These are phyloP conservation scores for Spodoptera littoralis DNA, from an alignment of 2,888 invertebrate genomes.

Conservation along the genomic window DNA sequence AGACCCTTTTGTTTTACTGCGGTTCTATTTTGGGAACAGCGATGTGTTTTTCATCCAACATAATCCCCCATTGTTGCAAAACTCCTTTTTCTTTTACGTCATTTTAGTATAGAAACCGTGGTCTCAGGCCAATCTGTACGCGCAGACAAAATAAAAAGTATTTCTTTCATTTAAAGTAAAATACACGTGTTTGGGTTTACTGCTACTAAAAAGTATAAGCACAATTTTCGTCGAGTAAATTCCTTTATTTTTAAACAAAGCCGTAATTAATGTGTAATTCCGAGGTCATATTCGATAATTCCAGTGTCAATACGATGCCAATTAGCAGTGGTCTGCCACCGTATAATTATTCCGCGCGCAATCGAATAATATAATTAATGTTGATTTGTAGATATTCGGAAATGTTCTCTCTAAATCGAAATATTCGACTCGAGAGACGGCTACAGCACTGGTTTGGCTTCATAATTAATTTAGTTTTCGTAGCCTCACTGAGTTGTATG, in stretches of 20 bases:
- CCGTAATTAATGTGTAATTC: neutral
- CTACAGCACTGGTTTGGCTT: too few relatives aligned
- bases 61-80: neutral
- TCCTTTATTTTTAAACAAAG: too few relatives aligned
- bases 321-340: slow-evolving; percentile 12
- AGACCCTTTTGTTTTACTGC: slow-evolving; percentile 31
- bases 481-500: too few relatives aligned
- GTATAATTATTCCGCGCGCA: neutral
- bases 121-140: too few relatives aligned
- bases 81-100: neutral
- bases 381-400: neutral
- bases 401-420: neutral
- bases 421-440: too few relatives aligned
- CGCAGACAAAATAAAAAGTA: too few relatives aligned
- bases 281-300: slow-evolving; percentile 5
- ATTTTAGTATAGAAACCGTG: too few relatives aligned
- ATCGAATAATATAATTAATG: neutral
- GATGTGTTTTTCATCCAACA: slow-evolving; percentile 13
- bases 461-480: too few relatives aligned
- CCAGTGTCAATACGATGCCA: slow-evolving; percentile 7
- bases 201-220: too few relatives aligned
- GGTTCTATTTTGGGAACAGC: slow-evolving; percentile 28
- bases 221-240: too few relatives aligned
- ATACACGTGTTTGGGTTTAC: too few relatives aligned
- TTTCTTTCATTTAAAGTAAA: too few relatives aligned